These are phyloP conservation scores for Caiman crocodilus DNA, from an alignment of 2,797 vertebrate genomes.

Conservation along the genomic window DNA sequence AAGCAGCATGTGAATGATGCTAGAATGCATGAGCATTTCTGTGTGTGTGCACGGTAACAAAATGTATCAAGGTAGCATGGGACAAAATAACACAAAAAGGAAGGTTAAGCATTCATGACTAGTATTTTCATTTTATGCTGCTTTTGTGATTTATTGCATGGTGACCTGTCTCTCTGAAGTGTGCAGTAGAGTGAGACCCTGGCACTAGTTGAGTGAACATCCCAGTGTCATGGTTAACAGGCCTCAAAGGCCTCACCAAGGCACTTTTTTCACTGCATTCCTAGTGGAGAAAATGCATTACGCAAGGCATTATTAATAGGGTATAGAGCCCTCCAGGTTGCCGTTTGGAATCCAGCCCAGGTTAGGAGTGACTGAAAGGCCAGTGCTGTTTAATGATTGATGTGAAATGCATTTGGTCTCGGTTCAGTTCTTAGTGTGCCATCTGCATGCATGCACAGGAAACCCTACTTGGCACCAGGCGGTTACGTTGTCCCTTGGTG, in stretches of 20 bases:
- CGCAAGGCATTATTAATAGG: background rate
- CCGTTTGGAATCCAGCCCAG: background rate
- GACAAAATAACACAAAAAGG: no score
- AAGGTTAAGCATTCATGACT: background rate
- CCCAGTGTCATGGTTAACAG: background rate
- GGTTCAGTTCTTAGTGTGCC: background rate
- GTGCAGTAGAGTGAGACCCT: background rate
- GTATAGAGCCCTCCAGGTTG: background rate
- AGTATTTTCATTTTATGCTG: background rate
- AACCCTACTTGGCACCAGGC: background rate
- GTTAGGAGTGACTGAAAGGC: background rate
- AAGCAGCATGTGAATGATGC: conserved; percentile 42
- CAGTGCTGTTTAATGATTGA: background rate
- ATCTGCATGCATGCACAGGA: background rate
- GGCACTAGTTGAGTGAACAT: background rate
- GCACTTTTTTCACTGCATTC: background rate
- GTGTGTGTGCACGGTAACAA: background rate
- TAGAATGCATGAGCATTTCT: background rate
- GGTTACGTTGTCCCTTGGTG: background rate
- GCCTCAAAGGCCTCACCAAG: background rate
- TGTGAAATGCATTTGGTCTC: background rate
- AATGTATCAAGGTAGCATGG: background rate
- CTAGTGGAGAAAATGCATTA: background rate
- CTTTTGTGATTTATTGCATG: conserved; percentile 7
- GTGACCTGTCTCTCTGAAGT: background rate